Evolutionary conservation across 2,888 invertebrate genomes (phyloP).

Genomic region (Agrotis clavis): DNA sequence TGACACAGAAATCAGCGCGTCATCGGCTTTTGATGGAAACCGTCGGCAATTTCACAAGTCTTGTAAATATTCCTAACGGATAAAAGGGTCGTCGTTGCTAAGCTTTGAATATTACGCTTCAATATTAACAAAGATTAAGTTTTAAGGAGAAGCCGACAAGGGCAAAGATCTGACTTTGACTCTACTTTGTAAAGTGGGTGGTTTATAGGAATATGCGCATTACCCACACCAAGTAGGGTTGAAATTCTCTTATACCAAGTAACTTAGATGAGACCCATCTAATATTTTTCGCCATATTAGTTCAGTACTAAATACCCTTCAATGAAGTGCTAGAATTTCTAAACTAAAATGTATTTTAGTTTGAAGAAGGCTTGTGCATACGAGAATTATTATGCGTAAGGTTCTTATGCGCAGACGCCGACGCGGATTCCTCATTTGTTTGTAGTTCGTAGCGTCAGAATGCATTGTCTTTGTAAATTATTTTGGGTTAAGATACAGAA

Average conservation of each 20-base stretch:
- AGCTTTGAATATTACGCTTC: slow-evolving; percentile 6
- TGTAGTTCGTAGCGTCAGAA: slow-evolving; percentile 2
- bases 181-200: background rate
- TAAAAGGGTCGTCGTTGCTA: background rate
- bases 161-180: background rate
- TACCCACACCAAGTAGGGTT: background rate
- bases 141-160: background rate
- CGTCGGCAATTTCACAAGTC: background rate
- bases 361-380: background rate
- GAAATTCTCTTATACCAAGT: background rate
- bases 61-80: slow-evolving; percentile 1
- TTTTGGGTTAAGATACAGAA: slow-evolving; percentile 13
- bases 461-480: slow-evolving; percentile 7
- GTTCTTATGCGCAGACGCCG: background rate
- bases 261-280: background rate
- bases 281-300: background rate
- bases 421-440: slow-evolving; percentile 18
- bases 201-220: background rate
- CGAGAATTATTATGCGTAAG: background rate
- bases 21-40: slow-evolving; percentile 8
- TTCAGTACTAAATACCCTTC: too few relatives aligned
- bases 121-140: slow-evolving; percentile 10
- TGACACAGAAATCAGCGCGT: background rate
- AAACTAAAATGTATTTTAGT: background rate
- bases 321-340: background rate